Base-by-base conservation (phyloP, 1,140 invertebrate species). In the Drosophila ogumai region DNA sequence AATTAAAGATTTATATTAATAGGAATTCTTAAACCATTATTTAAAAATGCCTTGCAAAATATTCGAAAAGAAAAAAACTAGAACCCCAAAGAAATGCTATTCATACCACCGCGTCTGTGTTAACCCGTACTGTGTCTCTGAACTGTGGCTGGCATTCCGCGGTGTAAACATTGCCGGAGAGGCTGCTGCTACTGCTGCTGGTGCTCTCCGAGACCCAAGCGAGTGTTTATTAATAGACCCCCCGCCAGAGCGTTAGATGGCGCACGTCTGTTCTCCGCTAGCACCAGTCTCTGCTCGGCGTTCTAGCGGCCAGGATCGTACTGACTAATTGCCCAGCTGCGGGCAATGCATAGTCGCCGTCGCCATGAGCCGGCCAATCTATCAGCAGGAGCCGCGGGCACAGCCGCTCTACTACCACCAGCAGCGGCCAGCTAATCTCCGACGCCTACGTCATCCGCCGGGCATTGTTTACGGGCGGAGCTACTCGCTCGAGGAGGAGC, bases 351-450 rank as follows among this genome's bases (percentile, higher is more conserved):
- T 38, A 55, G 52, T 71, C 55, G 71, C 41, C 58, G 36, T 64
- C 36, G 75, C 72, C 74, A 88, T 88, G 85, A 88, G 85, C 82
- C 75, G 75, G 81, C 78, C 85, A 73, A 67, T 81, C 57, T 85
- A 85, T 79, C 78, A 75, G 63, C 80, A 64, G 60, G 79, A 79
- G 67, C 60, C 60, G 75, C 68, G 57, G 68, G 52, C 60, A 32
- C 75, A 64, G 64, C 65, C 32, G 58, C 52, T 60, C n/a, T 65
- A 46, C 31, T 79, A 73, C 40, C 67, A 61, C 7, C 68, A 50
- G 9, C 49, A 78, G 57, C 78, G 74, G 40, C 77, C 78, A 61
- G 85, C 75, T 90, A 90, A 90, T 85, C 71, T 85, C 52, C 88
- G 82, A 73, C 77, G 81, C 55, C 73, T 90, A 69, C 85, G 85